These are phyloP conservation scores for Fistularia commersonii DNA, from an alignment of 2,797 vertebrate species.

Conservation along the genomic window DNA sequence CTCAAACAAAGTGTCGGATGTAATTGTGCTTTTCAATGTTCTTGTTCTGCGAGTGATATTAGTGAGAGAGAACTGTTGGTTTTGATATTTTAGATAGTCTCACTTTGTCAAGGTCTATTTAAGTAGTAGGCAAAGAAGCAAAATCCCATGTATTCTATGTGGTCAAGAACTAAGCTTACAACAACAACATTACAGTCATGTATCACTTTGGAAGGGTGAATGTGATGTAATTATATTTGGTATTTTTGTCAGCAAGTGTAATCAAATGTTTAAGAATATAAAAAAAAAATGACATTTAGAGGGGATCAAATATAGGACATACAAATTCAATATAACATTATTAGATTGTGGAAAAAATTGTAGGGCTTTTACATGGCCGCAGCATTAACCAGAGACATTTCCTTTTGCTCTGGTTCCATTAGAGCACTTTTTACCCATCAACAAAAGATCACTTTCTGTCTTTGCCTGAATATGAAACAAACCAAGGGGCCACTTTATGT, in stretches of 20 bases:
- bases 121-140: neutral
- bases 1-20: neutral
- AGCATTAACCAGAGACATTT: constrained; percentile 9
- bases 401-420: constrained; percentile 14
- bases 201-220: constrained; percentile 19
- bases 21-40: neutral
- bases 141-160: neutral
- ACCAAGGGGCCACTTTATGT: constrained; percentile 16
- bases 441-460: constrained; percentile 42
- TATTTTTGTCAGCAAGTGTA: constrained; percentile 7
- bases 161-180: constrained; percentile 1
- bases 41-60: neutral
- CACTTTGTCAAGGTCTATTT: no score
- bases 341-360: neutral
- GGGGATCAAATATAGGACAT: neutral
- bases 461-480: constrained; percentile 11
- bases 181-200: constrained; percentile 13
- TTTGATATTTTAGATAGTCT: no score
- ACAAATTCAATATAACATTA: neutral
- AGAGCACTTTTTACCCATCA: constrained; percentile 42
- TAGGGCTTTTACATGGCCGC: constrained; percentile 7
- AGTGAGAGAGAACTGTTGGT: no score
- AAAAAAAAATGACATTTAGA: neutral
- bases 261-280: neutral
- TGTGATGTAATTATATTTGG: constrained; percentile 16